Base-by-base conservation (phyloP, 1,140 invertebrate genomes). In the Dysdera silvatica region DNA sequence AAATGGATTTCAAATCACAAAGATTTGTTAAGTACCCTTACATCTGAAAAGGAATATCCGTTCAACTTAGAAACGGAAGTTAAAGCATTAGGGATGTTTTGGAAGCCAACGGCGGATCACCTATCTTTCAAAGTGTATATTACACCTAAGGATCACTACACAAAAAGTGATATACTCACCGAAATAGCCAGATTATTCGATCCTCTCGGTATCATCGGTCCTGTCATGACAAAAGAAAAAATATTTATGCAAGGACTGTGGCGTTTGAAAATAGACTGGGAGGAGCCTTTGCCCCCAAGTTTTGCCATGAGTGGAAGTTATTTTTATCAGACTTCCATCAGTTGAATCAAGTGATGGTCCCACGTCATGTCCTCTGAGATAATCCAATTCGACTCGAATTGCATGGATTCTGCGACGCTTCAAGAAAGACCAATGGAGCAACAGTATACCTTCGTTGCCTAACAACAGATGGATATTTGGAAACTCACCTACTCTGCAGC, bases 331-430 rank as follows among this genome's bases (percentile, higher is more conserved):
- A n/a, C n/a, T n/a, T n/a, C n/a, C n/a, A n/a, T n/a, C n/a, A n/a
- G n/a, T n/a, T n/a, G n/a, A n/a, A n/a, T n/a, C n/a, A n/a, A n/a
- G n/a, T n/a, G n/a, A n/a, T n/a, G n/a, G n/a, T n/a, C n/a, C n/a
- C n/a, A n/a, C n/a, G n/a, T n/a, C n/a, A n/a, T n/a, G n/a, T n/a
- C n/a, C n/a, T n/a, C n/a, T n/a, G n/a, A n/a, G n/a, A n/a, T n/a
- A n/a, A n/a, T n/a, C n/a, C n/a, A n/a, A n/a, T n/a, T n/a, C n/a
- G n/a, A n/a, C n/a, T n/a, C n/a, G n/a, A n/a, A n/a, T 35, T 68
- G 7, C 58, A 55, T 28, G 66, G 45, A 54, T 68, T 68, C 31
- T 45, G 45, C 4, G 66, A 68, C 29, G 66, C 65, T 26, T 47
- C 48, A 35, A 18, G 65, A 16, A 37, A 20, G 16, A 58, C 48